Conservation (phyloP, 2,888 invertebrate species). For the Hypomecis atomaria region DNA sequence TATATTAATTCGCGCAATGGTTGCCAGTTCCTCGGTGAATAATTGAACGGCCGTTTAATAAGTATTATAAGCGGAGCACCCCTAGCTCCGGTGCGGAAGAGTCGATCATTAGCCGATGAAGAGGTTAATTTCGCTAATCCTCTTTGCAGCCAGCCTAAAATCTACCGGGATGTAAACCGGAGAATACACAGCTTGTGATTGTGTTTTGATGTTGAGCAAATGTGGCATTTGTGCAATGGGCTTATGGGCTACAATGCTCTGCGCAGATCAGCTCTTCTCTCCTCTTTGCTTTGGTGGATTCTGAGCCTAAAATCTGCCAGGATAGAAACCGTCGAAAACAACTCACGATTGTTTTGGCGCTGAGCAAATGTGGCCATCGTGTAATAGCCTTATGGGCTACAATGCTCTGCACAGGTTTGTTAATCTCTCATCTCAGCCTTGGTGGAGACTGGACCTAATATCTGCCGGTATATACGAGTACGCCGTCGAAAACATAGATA, state of each 20-base stretch:
- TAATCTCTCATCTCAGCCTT: no score
- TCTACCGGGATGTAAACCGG: conserved; percentile 31
- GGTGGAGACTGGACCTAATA: no score
- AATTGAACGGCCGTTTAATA: conserved; percentile 42
- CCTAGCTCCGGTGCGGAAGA: conserved; percentile 57
- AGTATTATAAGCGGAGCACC: conserved; percentile 46
- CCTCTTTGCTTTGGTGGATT: no score
- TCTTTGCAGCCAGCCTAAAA: conserved; percentile 57
- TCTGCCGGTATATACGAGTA: no score
- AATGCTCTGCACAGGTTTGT: no score
- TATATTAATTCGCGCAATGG: conserved; percentile 26
- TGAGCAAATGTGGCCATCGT: no score
- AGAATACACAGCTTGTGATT: background rate
- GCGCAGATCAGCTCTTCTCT: no score
- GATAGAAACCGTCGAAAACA: no score
- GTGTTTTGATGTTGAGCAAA: conserved; percentile 5
- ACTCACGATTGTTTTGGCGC: no score
- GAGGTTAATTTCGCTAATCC: conserved; percentile 81
- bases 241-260: conserved; percentile 19
- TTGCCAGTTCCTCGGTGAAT: conserved; percentile 31
- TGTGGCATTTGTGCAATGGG: conserved; percentile 26
- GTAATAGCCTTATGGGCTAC: no score
- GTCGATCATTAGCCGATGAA: conserved; percentile 74
- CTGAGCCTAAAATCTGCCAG: no score
- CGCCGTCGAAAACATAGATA: no score